These are phyloP conservation scores for Amazona guildingii DNA, from an alignment of 2,113 vertebrate genomes.

Conservation along the genomic window DNA sequence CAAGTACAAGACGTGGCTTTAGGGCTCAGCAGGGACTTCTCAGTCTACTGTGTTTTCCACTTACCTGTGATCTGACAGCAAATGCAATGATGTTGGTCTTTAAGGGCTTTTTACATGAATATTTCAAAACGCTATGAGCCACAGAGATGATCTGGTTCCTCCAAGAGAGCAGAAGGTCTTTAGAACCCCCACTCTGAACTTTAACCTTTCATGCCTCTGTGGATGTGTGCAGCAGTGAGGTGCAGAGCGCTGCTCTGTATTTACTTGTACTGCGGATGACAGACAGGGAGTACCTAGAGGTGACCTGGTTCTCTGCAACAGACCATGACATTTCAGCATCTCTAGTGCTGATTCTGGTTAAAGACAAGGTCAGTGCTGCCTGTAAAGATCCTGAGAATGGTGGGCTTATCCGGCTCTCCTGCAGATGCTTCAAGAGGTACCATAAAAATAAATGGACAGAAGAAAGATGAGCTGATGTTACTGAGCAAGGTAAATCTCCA, in stretches of 20 bases:
- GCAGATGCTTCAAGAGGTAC: neutral
- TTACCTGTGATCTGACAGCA: neutral
- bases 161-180: neutral
- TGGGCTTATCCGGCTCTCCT: neutral
- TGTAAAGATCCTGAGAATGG: neutral
- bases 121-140: neutral
- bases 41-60: neutral
- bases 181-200: neutral
- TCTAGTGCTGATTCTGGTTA: neutral
- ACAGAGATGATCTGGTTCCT: neutral
- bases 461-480: neutral
- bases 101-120: neutral
- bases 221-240: neutral
- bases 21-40: conserved; percentile 1
- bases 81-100: neutral
- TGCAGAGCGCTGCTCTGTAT: neutral
- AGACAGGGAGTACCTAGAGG: neutral
- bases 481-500: neutral
- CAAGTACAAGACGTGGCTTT: neutral
- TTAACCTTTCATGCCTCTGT: neutral
- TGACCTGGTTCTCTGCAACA: neutral
- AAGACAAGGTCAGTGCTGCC: neutral
- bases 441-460: neutral
- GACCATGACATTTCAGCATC: neutral
- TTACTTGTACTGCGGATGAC: neutral